A percentile compares a stretch with the other conserved stretches of the same genome.
Conservation (phyloP, 2,888 invertebrate genomes). For the Xestobium rufovillosum region DNA sequence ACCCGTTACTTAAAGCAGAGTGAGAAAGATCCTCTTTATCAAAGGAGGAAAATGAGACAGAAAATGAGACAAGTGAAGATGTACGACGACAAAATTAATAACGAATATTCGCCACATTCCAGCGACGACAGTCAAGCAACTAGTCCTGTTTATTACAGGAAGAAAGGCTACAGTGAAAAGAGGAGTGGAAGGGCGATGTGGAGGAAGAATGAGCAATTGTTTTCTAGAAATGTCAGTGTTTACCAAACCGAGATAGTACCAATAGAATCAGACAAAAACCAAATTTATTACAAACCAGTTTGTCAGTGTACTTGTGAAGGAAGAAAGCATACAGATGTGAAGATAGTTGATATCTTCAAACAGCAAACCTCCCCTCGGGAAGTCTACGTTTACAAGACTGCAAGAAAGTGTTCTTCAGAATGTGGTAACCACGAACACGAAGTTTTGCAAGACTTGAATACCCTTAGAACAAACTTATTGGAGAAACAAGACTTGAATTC, state of each 20-base stretch:
- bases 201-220: slow-evolving; percentile 44
- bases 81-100: slow-evolving; percentile 49
- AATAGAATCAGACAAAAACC: slow-evolving; percentile 47
- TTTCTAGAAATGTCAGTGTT: slow-evolving; percentile 39
- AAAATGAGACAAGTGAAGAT: slow-evolving; percentile 50
- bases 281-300: slow-evolving; percentile 34
- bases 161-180: slow-evolving; percentile 43
- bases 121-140: slow-evolving; percentile 57
- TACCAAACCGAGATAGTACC: slow-evolving; percentile 46
- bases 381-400: too few relatives aligned
- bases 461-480: too few relatives aligned
- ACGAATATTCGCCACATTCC: slow-evolving; percentile 52
- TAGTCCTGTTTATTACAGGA: slow-evolving; percentile 46
- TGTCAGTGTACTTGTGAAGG: slow-evolving; percentile 41
- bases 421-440: too few relatives aligned
- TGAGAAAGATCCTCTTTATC: slow-evolving; percentile 80
- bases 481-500: too few relatives aligned
- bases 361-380: too few relatives aligned
- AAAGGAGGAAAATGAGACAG: slow-evolving; percentile 59
- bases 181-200: slow-evolving; percentile 38
- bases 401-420: too few relatives aligned
- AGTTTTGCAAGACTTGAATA: too few relatives aligned
- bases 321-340: slow-evolving; percentile 39
- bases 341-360: slow-evolving; percentile 40
- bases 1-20: slow-evolving; percentile 83